These are phyloP conservation scores for Delichon dasypus DNA, from an alignment of 2,797 vertebrate species.

Conservation along the genomic window DNA sequence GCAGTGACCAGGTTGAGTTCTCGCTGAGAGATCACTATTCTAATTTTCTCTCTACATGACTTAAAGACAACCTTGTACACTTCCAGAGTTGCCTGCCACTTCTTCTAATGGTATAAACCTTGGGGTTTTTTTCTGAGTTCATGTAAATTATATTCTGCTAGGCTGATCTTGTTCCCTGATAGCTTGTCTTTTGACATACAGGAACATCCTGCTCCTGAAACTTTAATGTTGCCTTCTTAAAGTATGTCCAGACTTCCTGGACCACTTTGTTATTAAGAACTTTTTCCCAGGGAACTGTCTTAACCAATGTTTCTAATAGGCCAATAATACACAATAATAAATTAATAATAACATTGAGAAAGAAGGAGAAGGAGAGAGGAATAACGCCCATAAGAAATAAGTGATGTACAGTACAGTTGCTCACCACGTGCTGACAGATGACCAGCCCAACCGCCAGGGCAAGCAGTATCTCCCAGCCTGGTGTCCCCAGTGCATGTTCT, in stretches of 20 bases:
- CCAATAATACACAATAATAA: background rate
- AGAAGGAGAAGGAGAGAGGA: background rate
- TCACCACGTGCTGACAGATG: background rate
- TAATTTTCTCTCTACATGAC: background rate
- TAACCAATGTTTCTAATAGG: background rate
- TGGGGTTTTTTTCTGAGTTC: background rate
- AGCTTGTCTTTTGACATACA: background rate
- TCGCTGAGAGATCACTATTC: background rate
- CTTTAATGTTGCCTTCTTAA: no score
- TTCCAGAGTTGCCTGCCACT: background rate
- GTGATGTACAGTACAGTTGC: background rate
- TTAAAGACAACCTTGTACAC: background rate
- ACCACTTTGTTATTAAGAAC: background rate
- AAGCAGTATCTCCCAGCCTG: background rate
- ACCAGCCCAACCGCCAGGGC: background rate
- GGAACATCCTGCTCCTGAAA: background rate
- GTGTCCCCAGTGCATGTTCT: rapidly evolving
- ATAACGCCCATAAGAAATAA: background rate
- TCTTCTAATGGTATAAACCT: background rate
- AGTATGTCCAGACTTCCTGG: background rate
- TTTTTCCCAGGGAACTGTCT: background rate
- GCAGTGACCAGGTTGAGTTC: background rate
- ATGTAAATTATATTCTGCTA: background rate
- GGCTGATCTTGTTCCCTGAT: background rate
- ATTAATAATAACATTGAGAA: background rate